Base-by-base conservation (phyloP, 92 coral and sea anemone species). In the Zoanthus sociatus region DNA sequence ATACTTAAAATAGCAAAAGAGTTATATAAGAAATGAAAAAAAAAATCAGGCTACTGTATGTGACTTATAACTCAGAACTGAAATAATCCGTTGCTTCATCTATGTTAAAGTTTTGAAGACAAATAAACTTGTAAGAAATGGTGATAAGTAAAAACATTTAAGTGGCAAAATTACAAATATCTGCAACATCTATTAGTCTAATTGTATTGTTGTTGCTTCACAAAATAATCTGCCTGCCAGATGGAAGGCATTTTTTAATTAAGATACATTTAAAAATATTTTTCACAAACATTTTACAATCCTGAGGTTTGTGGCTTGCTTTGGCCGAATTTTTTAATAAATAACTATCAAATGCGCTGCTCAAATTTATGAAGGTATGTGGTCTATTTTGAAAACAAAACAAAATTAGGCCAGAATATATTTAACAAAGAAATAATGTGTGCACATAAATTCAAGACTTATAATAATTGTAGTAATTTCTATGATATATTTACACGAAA, bases 381-480 rank as follows among this genome's bases (percentile, higher is more conserved):
- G 85, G 75, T 81, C 76, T n/a, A 44, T 50, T 66, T 81, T 81
- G 61, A 64, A 81, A 66, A 46, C 76, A 81, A 81, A 67, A 67
- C 60, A 81, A 81, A 30, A 11, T 81, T 21, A 16, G 26, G 26
- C 26, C 26, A 46, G 3, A 78, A 54, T 63, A 45, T 68, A 79
- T 79, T 64, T 79, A 45, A 12, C 84, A 46, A 50, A 47, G 46
- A 66, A 46, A 81, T 18, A 51, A 81, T 12, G 45, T 81, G 75
- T 81, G 33, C 42, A 31, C 16, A 55, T n/a, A 50, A 30, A 33
- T 33, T 37, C 50, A 30, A 58, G 42, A 2, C 18, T 66, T 18
- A 44, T 17, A 45, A 67, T 66, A 69, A 69, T 26, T 26, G 0
- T 26, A 20, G 10, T 26, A 20, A 30, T 69, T 9, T 30, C 20